Conservation (phyloP, 2,797 vertebrate genomes). For the Malacoraja senta region DNA sequence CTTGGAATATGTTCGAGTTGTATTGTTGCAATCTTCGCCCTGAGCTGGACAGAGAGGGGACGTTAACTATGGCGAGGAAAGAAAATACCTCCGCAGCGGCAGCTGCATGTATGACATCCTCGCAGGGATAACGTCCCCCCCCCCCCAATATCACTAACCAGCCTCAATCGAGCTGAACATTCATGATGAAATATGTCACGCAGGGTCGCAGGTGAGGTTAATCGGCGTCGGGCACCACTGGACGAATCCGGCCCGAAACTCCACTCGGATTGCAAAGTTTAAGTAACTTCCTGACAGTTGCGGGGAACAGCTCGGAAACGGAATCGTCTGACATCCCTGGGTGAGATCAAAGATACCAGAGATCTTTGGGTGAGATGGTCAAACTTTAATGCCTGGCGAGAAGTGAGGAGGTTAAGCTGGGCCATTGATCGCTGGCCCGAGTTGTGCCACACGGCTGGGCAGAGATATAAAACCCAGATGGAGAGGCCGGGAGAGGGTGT, state of each 20-base stretch:
- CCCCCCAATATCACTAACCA: not conserved
- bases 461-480: not conserved
- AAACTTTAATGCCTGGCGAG: not conserved
- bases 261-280: not conserved
- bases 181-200: too few species aligned
- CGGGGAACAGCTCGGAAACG: not conserved
- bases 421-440: not conserved
- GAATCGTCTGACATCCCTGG: not conserved
- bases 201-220: not conserved
- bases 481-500: too few species aligned
- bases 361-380: not conserved
- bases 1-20: too few species aligned
- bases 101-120: not conserved
- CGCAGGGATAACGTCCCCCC: too few species aligned
- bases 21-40: too few species aligned
- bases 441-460: too few species aligned
- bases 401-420: too few species aligned
- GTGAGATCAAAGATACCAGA: not conserved
- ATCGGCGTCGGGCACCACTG: not conserved
- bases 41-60: not conserved
- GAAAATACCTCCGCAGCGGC: not conserved
- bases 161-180: not conserved
- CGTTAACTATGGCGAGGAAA: not conserved
- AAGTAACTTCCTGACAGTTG: not conserved
- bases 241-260: not conserved